Base-by-base conservation (phyloP, 2,113 vertebrate species). In the Vulpes vulpes region DNA sequence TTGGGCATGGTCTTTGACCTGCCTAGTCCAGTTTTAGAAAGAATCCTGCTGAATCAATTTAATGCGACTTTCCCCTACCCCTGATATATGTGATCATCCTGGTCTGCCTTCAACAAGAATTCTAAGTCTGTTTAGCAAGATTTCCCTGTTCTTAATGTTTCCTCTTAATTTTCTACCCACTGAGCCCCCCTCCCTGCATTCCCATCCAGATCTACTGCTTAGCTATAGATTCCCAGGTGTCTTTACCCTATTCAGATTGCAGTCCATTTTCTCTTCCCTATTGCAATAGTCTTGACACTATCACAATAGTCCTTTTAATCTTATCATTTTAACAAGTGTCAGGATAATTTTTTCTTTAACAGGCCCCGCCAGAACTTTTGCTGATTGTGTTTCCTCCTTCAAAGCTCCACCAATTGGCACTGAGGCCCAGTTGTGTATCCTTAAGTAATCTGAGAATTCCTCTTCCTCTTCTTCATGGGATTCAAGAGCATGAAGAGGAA, bases 301-400 rank as follows among this genome's bases (percentile, higher is more conserved):
- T 82, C 25, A 25, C 43, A 89, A 23, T 83, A 89, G 43, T 38
- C 43, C 57, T 89, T 64, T 82, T 89, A 74, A 82, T 64, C 19
- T 62, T 89, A 89, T 11, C 67, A 83, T 89, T 94, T 89, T 89
- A 89, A 74, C 32, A 64, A 62, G 65, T 64, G 32, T 89, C n/a
- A 55, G 43, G 62, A 55, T 89, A 89, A 43, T 64, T 62, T 89
- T 88, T 73, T 73, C 67, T 94, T 89, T 74, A 89, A 64, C 49
- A 74, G 78, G 7, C 25, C 57, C 49, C 69, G 67, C 23, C 15
- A 84, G 74, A 95, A 90, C 20, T 59, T 90, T 49, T 43, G 25
- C n/a, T 84, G 57, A 49, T 78, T 67, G 16, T 78, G 51, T 8
- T 91, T 35, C 84, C 84, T 19, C 4, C 57, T 30, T 84, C 49